These are phyloP conservation scores for Enteromius fasciolatus DNA, from an alignment of 2,797 vertebrate genomes.

Conservation along the genomic window DNA sequence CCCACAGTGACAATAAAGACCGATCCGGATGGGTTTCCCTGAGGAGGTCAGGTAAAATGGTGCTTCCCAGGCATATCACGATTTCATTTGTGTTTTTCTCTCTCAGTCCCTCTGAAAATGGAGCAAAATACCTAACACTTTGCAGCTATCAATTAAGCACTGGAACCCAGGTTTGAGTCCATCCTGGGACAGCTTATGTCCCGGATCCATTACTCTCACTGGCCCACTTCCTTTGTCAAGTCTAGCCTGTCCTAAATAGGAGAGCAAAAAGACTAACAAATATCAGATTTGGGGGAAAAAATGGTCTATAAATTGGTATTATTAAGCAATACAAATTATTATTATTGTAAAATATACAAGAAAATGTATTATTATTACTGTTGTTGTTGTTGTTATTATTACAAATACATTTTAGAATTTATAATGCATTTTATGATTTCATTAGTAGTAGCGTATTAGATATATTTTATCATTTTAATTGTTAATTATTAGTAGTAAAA, in stretches of 20 bases:
- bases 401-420: neutral
- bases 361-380: neutral
- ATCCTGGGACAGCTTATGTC: neutral
- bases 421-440: neutral
- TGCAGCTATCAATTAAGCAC: neutral
- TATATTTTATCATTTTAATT: neutral
- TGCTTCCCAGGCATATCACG: neutral
- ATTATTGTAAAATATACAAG: neutral
- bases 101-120: neutral
- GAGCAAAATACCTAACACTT: neutral
- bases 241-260: neutral
- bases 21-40: neutral
- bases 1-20: neutral
- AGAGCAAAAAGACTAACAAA: neutral
- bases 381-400: neutral
- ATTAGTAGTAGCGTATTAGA: neutral
- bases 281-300: neutral
- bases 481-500: neutral
- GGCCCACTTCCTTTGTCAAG: neutral
- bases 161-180: neutral
- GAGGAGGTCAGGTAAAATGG: conserved; percentile 4
- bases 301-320: neutral
- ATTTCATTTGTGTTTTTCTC: neutral
- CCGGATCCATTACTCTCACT: neutral
- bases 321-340: neutral